Percentiles rank a stretch among this genome's conserved stretches.
Conservation (phyloP, 2,797 vertebrate species). For the Thamnophis elegans region DNA sequence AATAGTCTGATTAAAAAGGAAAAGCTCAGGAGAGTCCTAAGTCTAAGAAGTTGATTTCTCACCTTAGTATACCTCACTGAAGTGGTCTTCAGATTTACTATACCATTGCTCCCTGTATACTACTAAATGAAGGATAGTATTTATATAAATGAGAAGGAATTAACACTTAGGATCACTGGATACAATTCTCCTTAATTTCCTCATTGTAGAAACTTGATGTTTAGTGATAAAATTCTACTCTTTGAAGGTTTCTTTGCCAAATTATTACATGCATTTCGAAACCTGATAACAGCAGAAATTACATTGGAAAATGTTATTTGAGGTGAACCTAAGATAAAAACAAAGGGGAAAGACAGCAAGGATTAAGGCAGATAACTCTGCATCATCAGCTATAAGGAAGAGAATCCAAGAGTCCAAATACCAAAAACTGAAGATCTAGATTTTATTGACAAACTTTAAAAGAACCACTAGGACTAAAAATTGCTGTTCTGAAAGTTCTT, state of each 20-base stretch:
- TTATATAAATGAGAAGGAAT: constrained; percentile 56
- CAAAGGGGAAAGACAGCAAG: neutral
- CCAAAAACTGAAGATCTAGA: neutral
- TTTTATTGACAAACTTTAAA: neutral
- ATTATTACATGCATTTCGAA: neutral
- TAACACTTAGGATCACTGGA: constrained; percentile 50
- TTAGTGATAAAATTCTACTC: neutral
- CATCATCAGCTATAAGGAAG: neutral
- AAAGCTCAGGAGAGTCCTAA: constrained; percentile 68
- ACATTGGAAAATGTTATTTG: neutral
- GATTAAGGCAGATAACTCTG: neutral
- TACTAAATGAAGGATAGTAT: constrained; percentile 52
- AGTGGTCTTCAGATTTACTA: constrained; percentile 60
- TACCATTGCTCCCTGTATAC: constrained; percentile 44
- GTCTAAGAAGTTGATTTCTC: constrained; percentile 70
- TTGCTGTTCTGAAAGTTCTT: neutral
- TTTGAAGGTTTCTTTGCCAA: constrained; percentile 18
- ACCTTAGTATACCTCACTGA: constrained; percentile 59
- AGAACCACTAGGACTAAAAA: neutral
- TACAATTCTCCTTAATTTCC: constrained; percentile 32
- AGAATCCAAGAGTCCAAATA: neutral
- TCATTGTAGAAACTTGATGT: constrained; percentile 30
- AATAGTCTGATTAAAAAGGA: constrained; percentile 69
- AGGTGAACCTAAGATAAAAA: neutral
- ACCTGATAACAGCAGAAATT: constrained; percentile 14